These are phyloP conservation scores for Saccopteryx leptura DNA, from an alignment of 2,113 vertebrate species.

Conservation along the genomic window DNA sequence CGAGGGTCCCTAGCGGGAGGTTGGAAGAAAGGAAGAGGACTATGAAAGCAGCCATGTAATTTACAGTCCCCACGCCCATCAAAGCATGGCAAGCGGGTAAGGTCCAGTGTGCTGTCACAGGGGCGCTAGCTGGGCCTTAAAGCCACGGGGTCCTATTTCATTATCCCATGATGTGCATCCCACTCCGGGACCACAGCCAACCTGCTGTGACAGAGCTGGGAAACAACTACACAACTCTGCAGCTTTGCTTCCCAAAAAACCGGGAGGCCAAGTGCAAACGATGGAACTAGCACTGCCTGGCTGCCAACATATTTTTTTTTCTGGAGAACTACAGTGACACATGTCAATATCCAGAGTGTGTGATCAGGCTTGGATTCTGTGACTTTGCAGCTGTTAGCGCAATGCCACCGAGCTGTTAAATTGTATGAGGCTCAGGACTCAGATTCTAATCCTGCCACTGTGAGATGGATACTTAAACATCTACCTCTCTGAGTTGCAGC, in stretches of 20 bases:
- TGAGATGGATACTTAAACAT: not conserved
- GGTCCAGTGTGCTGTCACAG: constrained; percentile 63
- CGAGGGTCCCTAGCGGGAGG: constrained; percentile 82
- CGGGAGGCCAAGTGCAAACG: rapidly evolving
- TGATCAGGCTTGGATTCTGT: not conserved
- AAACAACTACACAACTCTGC: not conserved
- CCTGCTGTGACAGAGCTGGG: not conserved
- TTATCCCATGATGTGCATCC: not conserved
- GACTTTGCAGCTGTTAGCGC: not conserved
- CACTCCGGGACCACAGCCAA: not conserved
- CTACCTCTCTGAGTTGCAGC: not conserved
- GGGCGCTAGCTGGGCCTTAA: constrained; percentile 26
- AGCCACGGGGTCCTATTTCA: constrained; percentile 8
- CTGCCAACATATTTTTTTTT: not conserved
- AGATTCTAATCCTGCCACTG: not conserved
- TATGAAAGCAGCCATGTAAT: constrained; percentile 82
- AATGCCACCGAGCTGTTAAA: rapidly evolving
- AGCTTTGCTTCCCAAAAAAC: not conserved
- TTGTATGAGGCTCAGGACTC: not conserved
- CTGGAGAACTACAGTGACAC: not conserved
- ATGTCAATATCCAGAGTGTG: not conserved
- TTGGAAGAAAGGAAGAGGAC: constrained; percentile 73
- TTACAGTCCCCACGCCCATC: constrained; percentile 82
- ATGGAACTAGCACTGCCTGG: not conserved
- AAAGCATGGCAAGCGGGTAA: constrained; percentile 85